Percentiles rank a stretch among this genome's conserved stretches.
These are phyloP conservation scores for Tenthredo livida DNA, from an alignment of 2,888 invertebrate genomes.

Conservation along the genomic window DNA sequence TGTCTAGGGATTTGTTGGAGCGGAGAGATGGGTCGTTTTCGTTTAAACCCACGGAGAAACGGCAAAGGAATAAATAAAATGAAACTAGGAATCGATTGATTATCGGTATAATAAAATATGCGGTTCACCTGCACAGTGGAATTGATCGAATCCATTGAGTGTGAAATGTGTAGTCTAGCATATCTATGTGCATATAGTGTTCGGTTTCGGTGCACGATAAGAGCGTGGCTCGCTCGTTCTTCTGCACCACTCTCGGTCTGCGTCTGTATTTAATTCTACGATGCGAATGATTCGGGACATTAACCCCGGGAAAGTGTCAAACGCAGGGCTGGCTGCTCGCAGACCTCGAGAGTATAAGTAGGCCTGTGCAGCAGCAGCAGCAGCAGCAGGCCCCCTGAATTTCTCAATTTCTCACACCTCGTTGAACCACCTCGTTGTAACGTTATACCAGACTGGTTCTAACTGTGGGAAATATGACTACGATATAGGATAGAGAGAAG, in stretches of 20 bases:
- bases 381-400: slow-evolving; percentile 32
- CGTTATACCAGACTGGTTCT: slow-evolving; percentile 37
- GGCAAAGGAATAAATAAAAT: background rate
- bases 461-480: slow-evolving; percentile 37
- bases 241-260: background rate
- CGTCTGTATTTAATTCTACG: slow-evolving; percentile 43
- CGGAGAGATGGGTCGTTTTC: background rate
- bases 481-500: background rate
- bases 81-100: background rate
- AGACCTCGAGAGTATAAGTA: background rate
- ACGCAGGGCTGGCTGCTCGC: slow-evolving; percentile 25
- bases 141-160: slow-evolving; percentile 11
- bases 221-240: background rate
- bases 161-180: background rate
- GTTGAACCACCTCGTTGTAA: slow-evolving; percentile 41
- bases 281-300: slow-evolving; percentile 55
- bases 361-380: background rate
- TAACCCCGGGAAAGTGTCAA: slow-evolving; percentile 44
- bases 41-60: background rate
- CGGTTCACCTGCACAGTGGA: slow-evolving; percentile 30
- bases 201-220: background rate
- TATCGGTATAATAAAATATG: background rate
- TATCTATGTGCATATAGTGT: background rate
- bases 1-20: background rate
- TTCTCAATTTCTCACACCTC: slow-evolving; percentile 52